These are phyloP conservation scores for Mamestra brassicae DNA, from an alignment of 2,888 invertebrate species.

Conservation along the genomic window DNA sequence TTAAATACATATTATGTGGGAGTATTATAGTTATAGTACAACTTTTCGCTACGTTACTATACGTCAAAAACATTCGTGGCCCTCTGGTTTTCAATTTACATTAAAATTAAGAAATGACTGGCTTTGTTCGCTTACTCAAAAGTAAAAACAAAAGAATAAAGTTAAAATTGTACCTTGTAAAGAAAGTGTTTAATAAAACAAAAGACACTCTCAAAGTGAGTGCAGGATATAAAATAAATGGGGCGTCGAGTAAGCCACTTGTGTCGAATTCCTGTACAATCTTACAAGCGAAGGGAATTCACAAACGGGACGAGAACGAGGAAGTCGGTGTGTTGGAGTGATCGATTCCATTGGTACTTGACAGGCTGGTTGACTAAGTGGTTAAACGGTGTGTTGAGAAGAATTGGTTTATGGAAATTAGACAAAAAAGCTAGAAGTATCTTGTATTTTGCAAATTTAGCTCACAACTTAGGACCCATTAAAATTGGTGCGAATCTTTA, in stretches of 20 bases:
- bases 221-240: slow-evolving; percentile 54
- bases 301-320: slow-evolving; percentile 9
- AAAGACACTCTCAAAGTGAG: slow-evolving; percentile 18
- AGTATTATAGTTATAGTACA: too few relatives aligned
- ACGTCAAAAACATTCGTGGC: too few relatives aligned
- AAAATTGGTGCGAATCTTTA: too few relatives aligned
- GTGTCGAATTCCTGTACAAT: slow-evolving; percentile 15
- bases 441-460: too few relatives aligned
- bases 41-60: too few relatives aligned
- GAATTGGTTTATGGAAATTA: neutral
- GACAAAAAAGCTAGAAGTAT: too few relatives aligned
- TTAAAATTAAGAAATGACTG: too few relatives aligned
- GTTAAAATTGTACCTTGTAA: neutral
- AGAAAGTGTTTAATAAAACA: slow-evolving; percentile 39
- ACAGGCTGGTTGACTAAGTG: neutral
- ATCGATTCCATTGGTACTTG: neutral
- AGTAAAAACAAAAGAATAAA: too few relatives aligned
- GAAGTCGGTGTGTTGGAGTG: slow-evolving; percentile 8
- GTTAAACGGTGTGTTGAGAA: neutral
- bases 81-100: too few relatives aligned
- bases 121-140: too few relatives aligned
- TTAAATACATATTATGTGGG: too few relatives aligned
- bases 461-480: too few relatives aligned
- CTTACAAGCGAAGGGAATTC: slow-evolving; percentile 17
- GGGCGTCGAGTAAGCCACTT: slow-evolving; percentile 39